These are phyloP conservation scores for Nomada goodeniana DNA, from an alignment of 2,888 invertebrate species.

Conservation along the genomic window DNA sequence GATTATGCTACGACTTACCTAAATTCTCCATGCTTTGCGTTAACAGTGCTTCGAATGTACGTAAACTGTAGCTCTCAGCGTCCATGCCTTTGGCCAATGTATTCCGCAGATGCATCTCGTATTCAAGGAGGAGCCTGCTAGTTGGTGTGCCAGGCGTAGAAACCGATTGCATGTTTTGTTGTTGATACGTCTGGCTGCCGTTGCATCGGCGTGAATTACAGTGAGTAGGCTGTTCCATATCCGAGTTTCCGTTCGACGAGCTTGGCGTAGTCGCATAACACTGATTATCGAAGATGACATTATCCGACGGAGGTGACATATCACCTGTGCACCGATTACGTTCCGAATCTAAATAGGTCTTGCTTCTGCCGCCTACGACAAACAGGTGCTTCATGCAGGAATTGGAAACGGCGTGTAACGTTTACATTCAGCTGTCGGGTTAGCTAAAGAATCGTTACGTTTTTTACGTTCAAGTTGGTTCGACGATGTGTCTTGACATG, in stretches of 20 bases:
- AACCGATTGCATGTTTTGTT: conserved; percentile 74
- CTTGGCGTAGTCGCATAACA: conserved; percentile 98
- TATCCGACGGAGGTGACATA: conserved; percentile 95
- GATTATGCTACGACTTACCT: conserved; percentile 85
- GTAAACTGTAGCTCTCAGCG: conserved; percentile 96
- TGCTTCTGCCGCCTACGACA: conserved; percentile 83
- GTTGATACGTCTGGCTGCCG: conserved; percentile 85
- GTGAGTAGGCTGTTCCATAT: conserved; percentile 90
- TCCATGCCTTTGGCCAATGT: conserved; percentile 98
- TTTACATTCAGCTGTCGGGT: conserved; percentile 33
- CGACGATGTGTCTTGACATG: conserved; percentile 40
- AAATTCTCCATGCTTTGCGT: conserved; percentile 98
- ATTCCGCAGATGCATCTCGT: conserved; percentile 97
- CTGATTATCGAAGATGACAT: conserved; percentile 97
- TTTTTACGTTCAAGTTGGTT: conserved; percentile 20
- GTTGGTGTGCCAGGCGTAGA: conserved; percentile 93
- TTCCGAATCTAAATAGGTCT: conserved; percentile 89
- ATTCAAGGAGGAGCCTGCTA: conserved; percentile 93
- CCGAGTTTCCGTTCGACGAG: conserved; percentile 96
- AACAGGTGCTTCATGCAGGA: conserved; percentile 80
- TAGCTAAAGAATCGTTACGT: conserved; percentile 42
- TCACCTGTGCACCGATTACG: conserved; percentile 85
- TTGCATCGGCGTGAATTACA: conserved; percentile 85
- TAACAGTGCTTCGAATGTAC: conserved; percentile 96
- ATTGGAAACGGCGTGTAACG: conserved; percentile 63